Base-by-base conservation (phyloP, 2,888 invertebrate genomes). In the Anodontia alba region DNA sequence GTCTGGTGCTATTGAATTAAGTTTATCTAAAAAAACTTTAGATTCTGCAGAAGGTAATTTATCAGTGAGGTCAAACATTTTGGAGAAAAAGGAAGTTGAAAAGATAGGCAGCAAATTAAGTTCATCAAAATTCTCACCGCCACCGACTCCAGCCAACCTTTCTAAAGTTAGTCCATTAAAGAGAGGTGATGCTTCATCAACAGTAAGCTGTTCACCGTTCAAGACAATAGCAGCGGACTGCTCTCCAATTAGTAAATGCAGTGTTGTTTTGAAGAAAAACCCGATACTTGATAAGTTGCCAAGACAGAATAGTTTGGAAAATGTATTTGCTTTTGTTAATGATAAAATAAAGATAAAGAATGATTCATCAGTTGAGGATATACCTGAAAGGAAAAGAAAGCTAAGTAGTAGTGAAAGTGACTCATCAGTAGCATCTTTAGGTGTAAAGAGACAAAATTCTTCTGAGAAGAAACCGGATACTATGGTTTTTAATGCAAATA, bases 401-500 rank as follows among this genome's bases (percentile, higher is more conserved):
- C 33, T 62, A 17, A 62, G 33, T 33, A 33, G 33, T 20, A 33
- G 20, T 33, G 62, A 33, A 20, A 33, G 62, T 62, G 54, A 54
- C 1, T 54, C 54, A 7, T 62, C 33, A 33, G 7, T 7, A 10
- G 5, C 38, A 8, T 3, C n/a, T 7, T 33, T 33, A 33, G 20
- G 33, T 33, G 17, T 62, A 1, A 31, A 62, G 10, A 62, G 62
- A 20, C 62, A 62, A 33, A 62, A 62, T 33, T 62, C 62, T 33
- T 17, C 26, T 62, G 38, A 67, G 38, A n/a, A 49, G 29, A 79
- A 79, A 71, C 12, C 46, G 7, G 67, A 31, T 26, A 43, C 43
- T 26, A 84, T 84, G 84, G 72, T 84, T 15, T 84, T 62, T 75
- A 67, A 81, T 77, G 75, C 75, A 17, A 69, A 81, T 43, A 75